Percentiles rank a stretch among this genome's conserved stretches.
Conservation (phyloP, 2,888 invertebrate species). For the Sepiola atlantica region DNA sequence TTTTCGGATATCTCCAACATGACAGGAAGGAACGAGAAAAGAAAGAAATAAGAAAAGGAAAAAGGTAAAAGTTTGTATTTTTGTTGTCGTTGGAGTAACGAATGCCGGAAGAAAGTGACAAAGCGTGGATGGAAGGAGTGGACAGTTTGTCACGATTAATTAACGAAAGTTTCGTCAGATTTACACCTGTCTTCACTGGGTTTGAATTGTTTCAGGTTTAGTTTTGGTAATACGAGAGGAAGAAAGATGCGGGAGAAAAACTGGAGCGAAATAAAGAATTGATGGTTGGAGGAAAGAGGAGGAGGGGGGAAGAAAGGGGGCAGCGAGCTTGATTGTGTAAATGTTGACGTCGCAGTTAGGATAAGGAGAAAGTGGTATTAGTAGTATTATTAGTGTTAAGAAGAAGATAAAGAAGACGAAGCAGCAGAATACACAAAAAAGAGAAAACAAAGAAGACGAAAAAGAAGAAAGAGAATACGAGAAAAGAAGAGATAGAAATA, state of each 20-base stretch:
- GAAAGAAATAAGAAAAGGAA: background rate
- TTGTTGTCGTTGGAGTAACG: background rate
- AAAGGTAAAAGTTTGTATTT: background rate
- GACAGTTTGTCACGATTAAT: background rate
- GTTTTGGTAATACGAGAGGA: background rate
- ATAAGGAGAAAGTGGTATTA: background rate
- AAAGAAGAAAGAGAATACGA: background rate
- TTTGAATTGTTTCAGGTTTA: background rate
- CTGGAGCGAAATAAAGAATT: background rate
- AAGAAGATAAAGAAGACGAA: background rate
- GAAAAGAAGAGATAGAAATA: background rate
- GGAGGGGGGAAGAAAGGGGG: background rate
- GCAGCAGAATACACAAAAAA: background rate
- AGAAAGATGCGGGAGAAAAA: background rate
- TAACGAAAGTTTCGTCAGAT: background rate
- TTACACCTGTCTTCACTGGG: background rate
- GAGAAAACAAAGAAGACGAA: background rate
- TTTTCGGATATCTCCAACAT: background rate
- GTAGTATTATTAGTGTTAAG: background rate
- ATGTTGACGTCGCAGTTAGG: no score
- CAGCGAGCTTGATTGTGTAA: background rate
- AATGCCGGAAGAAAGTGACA: background rate
- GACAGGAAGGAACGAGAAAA: background rate
- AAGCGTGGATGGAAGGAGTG: background rate
- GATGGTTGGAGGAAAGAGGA: background rate